Percentiles rank a stretch among this genome's conserved stretches.
phyloP scores from a whole-genome alignment of 2,888 invertebrate genomes.

The Rhagophthalmus giganteus region DNA sequence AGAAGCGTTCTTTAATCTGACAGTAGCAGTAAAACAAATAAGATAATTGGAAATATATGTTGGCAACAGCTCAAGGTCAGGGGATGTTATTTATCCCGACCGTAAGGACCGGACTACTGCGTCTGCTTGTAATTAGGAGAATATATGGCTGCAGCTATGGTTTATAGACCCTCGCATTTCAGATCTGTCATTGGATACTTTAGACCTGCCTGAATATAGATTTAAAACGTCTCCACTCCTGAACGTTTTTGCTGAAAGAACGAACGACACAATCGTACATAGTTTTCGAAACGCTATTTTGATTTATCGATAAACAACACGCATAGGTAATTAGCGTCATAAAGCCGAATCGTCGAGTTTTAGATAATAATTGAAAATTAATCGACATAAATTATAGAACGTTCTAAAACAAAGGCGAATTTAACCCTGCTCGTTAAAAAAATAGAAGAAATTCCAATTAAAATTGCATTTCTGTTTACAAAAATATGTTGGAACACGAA shows the following conservation, averaged over 20 bases:
- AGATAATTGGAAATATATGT: constrained; percentile 55
- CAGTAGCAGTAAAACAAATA: constrained; percentile 53
- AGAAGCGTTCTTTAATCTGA: constrained; percentile 54
- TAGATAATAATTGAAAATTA: too few relatives aligned
- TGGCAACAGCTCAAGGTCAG: constrained; percentile 55
- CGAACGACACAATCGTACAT: constrained; percentile 2
- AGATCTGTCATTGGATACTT: constrained; percentile 40
- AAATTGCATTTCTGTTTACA: too few relatives aligned
- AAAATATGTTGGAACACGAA: too few relatives aligned
- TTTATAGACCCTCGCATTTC: constrained; percentile 42
- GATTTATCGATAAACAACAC: too few relatives aligned
- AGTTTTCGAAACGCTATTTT: too few relatives aligned
- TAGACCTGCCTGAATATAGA: constrained; percentile 26
- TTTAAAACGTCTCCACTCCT: constrained; percentile 18
- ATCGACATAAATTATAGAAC: too few relatives aligned
- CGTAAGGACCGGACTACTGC: constrained; percentile 21
- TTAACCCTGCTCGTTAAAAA: too few relatives aligned
- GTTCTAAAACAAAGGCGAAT: too few relatives aligned
- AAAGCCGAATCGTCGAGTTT: too few relatives aligned
- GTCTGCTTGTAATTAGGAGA: constrained; percentile 49
- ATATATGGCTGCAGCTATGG: constrained; percentile 45
- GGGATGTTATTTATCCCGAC: constrained; percentile 46
- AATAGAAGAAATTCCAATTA: too few relatives aligned
- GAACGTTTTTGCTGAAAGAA: constrained; percentile 1
- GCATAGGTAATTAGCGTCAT: too few relatives aligned